Base-by-base conservation (phyloP, 2,113 vertebrate species). In the Budorcas taxicolor region DNA sequence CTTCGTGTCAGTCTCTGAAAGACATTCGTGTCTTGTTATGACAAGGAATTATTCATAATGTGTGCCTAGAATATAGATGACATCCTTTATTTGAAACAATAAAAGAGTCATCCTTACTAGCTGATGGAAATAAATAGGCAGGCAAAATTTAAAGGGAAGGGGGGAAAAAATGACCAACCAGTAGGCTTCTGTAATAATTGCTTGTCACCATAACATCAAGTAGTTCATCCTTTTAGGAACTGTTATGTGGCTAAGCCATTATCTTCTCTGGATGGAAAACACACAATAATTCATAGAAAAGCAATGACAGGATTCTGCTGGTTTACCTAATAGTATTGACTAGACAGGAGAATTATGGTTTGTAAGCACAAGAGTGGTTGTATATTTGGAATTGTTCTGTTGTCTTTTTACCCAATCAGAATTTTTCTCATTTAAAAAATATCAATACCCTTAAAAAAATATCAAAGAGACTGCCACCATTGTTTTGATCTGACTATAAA, bases 1-100 rank as follows among this genome's bases (percentile, higher is more conserved):
- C 91, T 98, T 95, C 84, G 47, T 76, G 76, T 94, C 97, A 95
- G 84, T 96, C 96, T 90, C 97, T 96, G 98, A 98, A 98, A 98
- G 98, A 98, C 98, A 96, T 96, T 80, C 52, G 31, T 97, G 98
- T 82, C 92, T 98, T 90, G 45, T 98, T 97, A 98, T 98, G 98
- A 98, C 95, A 97, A 97, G 97, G 97, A 98, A 97, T 98, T 98
- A 98, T 98, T 98, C 97, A 96, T 93, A 64, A 4, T 1, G n/a
- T 97, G 97, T 98, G 95, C 98, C 98, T 98, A 85, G 98, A 98
- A 98, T 98, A 97, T 97, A 98, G 97, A 98, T 98, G 87, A 53
- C 93, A 95, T 98, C 97, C 97, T 98, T 98, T 97, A 97, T 98
- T 98, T 96, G 95, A 98, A 98, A 97, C 97, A 98, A 71, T 97